Evolutionary conservation across 2,888 invertebrate genomes (phyloP).

Genomic region (Cheilosia vulpina): DNA sequence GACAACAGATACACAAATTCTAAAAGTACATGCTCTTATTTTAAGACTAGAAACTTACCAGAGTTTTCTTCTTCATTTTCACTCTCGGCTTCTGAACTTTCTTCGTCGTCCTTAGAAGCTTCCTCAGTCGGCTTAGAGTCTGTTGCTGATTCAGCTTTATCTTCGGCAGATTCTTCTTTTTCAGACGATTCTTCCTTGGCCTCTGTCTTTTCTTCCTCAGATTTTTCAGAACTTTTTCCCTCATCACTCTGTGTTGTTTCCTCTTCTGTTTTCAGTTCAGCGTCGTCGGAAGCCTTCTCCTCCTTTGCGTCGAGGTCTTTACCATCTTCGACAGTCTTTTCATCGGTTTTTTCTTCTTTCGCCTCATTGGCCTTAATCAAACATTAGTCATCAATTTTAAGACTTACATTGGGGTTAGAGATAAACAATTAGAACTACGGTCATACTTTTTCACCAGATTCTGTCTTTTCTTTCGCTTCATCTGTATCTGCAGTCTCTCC

Average conservation of each 20-base stretch:
- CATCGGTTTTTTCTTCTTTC: slow-evolving; percentile 61
- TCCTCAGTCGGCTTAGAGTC: slow-evolving; percentile 6
- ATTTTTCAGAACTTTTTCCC: slow-evolving; percentile 62
- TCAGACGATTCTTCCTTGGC: slow-evolving; percentile 14
- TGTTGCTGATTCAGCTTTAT: slow-evolving; percentile 1
- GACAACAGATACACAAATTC: slow-evolving; percentile 23
- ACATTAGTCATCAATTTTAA: slow-evolving; percentile 50
- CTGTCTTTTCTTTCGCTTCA: slow-evolving; percentile 61
- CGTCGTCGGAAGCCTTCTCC: slow-evolving; percentile 46
- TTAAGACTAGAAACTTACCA: slow-evolving; percentile 58
- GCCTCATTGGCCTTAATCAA: slow-evolving; percentile 71
- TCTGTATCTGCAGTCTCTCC: slow-evolving; percentile 29
- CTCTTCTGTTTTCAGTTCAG: slow-evolving; percentile 40
- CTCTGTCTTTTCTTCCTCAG: slow-evolving; percentile 21
- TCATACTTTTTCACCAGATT: slow-evolving; percentile 64
- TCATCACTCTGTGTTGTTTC: neutral
- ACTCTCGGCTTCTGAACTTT: slow-evolving; percentile 13
- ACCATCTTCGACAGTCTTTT: slow-evolving; percentile 55
- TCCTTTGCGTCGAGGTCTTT: slow-evolving; percentile 35
- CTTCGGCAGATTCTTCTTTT: slow-evolving; percentile 10
- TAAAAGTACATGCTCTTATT: slow-evolving; percentile 38
- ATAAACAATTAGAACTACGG: slow-evolving; percentile 51
- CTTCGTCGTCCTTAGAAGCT: slow-evolving; percentile 1
- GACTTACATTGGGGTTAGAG: slow-evolving; percentile 28
- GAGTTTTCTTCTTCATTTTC: slow-evolving; percentile 41